Conservation (phyloP, 2,113 vertebrate genomes). For the Panthera tigris region DNA sequence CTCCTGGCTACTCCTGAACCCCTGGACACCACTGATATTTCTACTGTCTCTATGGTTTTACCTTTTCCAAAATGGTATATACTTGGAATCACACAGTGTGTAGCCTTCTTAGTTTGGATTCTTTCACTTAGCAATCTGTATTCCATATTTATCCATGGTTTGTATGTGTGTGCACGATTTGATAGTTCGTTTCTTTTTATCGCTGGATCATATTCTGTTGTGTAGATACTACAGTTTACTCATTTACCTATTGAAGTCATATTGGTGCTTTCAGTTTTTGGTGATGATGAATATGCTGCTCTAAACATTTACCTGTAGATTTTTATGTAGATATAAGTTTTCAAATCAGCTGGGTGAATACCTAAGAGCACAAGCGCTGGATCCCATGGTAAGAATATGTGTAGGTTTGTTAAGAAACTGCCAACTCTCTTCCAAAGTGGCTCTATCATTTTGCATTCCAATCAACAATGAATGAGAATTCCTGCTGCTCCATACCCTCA, state of each 20-base stretch:
- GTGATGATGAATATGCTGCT: not conserved
- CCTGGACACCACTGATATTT: too few species aligned
- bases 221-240: not conserved
- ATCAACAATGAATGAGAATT: not conserved
- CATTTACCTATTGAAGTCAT: not conserved
- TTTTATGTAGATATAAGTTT: not conserved
- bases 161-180: not conserved
- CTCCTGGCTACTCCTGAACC: not conserved
- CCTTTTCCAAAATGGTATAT: not conserved
- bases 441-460: not conserved
- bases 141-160: not conserved
- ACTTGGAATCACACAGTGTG: not conserved
- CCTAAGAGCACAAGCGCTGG: not conserved
- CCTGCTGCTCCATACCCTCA: not conserved
- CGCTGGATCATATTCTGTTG: not conserved
- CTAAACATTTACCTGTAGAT: not conserved
- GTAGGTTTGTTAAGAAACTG: not conserved
- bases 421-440: not conserved
- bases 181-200: not conserved
- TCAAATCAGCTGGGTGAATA: not conserved
- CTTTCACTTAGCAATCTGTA: not conserved
- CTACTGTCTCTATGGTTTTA: not conserved
- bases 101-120: not conserved
- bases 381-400: not conserved
- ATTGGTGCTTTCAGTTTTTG: not conserved